phyloP scores from a whole-genome alignment of 1,140 invertebrate species.

The Neotoxoptera formosana region DNA sequence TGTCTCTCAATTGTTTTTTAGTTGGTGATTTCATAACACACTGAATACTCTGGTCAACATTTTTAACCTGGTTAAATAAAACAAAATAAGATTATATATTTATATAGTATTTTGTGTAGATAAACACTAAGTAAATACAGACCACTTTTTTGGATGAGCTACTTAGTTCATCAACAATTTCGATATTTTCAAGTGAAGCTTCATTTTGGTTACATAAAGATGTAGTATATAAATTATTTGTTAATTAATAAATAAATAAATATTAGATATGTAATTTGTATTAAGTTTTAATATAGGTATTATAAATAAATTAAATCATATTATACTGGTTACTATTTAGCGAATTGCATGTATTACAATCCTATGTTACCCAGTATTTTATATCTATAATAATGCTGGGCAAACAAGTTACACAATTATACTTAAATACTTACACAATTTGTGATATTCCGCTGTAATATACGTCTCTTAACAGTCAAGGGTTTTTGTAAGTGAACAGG shows the following conservation, averaged over 20 bases:
- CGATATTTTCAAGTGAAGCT: neutral
- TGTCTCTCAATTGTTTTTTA: neutral
- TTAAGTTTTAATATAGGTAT: no score
- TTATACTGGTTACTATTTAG: no score
- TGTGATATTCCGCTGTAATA: neutral
- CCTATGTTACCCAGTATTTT: no score
- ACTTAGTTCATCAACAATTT: neutral
- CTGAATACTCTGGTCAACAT: neutral
- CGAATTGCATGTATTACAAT: no score
- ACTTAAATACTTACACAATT: neutral
- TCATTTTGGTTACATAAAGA: neutral
- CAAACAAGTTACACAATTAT: neutral
- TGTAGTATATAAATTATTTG: neutral
- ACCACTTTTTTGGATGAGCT: neutral
- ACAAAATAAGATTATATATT: no score
- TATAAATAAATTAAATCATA: no score
- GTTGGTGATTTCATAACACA: neutral
- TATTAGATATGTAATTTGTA: no score
- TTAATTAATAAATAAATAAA: no score
- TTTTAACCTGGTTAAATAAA: neutral
- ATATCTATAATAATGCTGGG: no score
- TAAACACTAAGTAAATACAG: neutral
- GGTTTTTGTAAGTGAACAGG: no score
- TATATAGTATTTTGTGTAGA: neutral
- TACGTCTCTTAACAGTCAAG: neutral